These are phyloP conservation scores for Stylophora pistillata DNA, from an alignment of 64 coral and sea anemone species.

Conservation along the genomic window DNA sequence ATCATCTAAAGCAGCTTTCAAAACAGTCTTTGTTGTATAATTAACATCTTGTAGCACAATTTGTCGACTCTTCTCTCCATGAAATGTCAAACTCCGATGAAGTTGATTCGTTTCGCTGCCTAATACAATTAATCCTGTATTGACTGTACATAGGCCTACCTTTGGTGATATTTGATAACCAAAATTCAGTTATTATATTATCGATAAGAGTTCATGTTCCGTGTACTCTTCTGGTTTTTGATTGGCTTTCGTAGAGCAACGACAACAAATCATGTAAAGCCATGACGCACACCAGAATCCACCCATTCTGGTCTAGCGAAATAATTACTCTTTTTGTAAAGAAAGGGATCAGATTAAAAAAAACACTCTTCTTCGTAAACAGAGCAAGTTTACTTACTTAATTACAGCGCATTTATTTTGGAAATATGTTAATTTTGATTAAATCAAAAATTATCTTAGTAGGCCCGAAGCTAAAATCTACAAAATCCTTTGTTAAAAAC, in stretches of 20 bases:
- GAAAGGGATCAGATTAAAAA: neutral
- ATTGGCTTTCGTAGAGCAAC: neutral
- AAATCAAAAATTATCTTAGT: neutral
- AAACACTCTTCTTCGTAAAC: neutral
- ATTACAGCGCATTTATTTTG: neutral
- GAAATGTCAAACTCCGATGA: neutral
- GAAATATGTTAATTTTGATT: neutral
- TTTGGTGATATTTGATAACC: neutral
- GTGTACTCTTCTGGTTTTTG: neutral
- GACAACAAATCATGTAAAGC: neutral
- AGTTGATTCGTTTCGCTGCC: neutral
- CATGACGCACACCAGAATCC: neutral
- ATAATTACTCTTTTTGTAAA: neutral
- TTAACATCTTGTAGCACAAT: neutral
- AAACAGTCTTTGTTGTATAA: neutral
- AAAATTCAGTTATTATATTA: neutral
- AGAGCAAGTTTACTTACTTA: neutral
- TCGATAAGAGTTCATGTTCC: neutral
- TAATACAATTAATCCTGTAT: neutral
- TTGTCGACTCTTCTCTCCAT: neutral
- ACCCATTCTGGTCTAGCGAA: neutral
- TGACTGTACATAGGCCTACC: neutral
- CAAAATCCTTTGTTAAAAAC: neutral
- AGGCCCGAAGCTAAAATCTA: neutral
- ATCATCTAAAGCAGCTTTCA: neutral